These are phyloP conservation scores for Petroica traversi DNA, from an alignment of 2,113 vertebrate species.

Conservation along the genomic window DNA sequence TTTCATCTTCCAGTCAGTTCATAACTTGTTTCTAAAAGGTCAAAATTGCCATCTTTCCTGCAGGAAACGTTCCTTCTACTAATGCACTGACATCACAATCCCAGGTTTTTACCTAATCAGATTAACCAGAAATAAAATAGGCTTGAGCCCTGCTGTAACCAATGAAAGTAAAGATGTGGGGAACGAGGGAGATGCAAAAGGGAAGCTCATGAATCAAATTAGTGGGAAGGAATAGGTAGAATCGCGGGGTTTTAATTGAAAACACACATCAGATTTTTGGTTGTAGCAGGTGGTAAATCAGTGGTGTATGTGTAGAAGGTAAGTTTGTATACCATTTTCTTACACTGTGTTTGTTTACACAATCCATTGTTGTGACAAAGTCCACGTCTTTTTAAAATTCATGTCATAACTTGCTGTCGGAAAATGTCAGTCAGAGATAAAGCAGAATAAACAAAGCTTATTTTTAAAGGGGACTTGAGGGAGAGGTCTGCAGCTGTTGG, in stretches of 20 bases:
- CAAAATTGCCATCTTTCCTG: neutral
- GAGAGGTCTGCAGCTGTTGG: neutral
- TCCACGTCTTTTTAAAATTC: neutral
- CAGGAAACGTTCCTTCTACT: neutral
- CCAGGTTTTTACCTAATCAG: neutral
- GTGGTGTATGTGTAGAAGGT: neutral
- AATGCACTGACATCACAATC: constrained; percentile 40
- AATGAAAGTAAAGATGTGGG: neutral
- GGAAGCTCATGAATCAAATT: neutral
- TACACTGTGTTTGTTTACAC: neutral
- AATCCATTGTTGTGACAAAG: neutral
- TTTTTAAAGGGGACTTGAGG: neutral
- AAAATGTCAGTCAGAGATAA: neutral
- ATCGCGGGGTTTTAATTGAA: neutral
- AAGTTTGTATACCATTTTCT: neutral
- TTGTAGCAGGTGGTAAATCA: neutral
- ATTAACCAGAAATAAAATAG: constrained; percentile 41
- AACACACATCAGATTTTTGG: neutral
- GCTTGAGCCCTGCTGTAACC: neutral
- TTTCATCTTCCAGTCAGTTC: neutral
- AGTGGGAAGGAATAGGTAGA: neutral
- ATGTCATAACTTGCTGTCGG: neutral
- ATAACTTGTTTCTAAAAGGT: neutral
- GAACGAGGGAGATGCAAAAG: neutral
- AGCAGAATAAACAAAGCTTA: neutral